Evolutionary conservation across 2,888 invertebrate genomes (phyloP).

Genomic region (Lottia gigantea): DNA sequence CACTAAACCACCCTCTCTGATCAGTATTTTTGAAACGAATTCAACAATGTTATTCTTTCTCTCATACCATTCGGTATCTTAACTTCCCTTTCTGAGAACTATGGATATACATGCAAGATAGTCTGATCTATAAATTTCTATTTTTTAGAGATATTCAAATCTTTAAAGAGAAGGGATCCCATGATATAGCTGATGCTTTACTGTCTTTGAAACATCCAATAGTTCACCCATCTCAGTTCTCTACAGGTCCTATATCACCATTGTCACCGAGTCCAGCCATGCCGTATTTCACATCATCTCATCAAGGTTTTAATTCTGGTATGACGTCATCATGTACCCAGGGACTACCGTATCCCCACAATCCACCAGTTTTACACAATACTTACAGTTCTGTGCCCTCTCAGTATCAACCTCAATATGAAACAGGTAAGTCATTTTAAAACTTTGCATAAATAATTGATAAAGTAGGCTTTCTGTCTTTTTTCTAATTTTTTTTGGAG

Average conservation of each 20-base stretch:
- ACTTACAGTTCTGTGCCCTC: constrained; percentile 40
- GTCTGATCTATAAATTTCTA: constrained; percentile 12
- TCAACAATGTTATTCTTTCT: neutral
- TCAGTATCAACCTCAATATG: constrained; percentile 32
- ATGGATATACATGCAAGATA: constrained; percentile 11
- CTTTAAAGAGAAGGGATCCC: constrained; percentile 62
- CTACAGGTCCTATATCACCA: constrained; percentile 69
- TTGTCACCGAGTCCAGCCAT: constrained; percentile 37
- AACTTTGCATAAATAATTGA: too few relatives aligned
- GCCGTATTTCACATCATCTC: constrained; percentile 34
- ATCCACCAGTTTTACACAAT: constrained; percentile 39
- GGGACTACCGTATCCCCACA: constrained; percentile 36
- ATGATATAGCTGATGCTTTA: constrained; percentile 87
- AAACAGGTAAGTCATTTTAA: neutral
- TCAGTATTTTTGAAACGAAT: constrained; percentile 2
- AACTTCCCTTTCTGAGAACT: neutral
- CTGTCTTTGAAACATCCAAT: constrained; percentile 89
- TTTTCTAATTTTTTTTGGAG: too few relatives aligned
- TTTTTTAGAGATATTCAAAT: constrained; percentile 60
- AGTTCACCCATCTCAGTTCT: constrained; percentile 76
- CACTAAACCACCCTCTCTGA: neutral
- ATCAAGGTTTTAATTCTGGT: constrained; percentile 36
- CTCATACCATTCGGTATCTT: neutral
- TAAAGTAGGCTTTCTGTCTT: too few relatives aligned
- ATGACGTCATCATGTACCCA: constrained; percentile 23